Evolutionary conservation across 1,140 invertebrate species (phyloP).

Genomic region (Drepana arcuata): DNA sequence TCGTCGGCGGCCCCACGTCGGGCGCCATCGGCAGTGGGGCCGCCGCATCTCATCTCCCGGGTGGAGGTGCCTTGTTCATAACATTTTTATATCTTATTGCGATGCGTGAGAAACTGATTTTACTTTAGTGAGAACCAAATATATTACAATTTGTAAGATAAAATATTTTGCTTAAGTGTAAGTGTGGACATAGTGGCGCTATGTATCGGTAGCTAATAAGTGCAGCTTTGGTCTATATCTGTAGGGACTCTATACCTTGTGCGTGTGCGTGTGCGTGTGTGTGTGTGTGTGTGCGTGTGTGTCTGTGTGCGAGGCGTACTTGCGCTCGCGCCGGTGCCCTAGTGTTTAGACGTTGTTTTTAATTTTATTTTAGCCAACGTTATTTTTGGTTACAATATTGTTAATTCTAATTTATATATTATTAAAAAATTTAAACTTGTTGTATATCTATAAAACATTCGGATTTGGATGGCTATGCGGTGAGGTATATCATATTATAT

Average conservation of each 20-base stretch:
- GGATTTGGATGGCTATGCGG: no score
- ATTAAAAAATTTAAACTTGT: no score
- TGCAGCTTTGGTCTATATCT: constrained; percentile 2
- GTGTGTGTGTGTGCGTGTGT: background rate
- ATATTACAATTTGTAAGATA: constrained; percentile 37
- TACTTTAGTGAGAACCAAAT: constrained; percentile 60
- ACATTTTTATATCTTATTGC: constrained; percentile 18
- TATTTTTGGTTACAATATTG: no score
- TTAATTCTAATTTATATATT: no score
- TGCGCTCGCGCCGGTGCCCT: no score
- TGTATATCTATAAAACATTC: no score
- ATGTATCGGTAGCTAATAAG: constrained; percentile 11
- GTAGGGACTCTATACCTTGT: background rate
- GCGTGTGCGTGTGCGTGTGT: background rate
- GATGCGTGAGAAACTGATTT: constrained; percentile 11
- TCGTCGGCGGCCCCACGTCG: no score
- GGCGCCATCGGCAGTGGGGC: no score
- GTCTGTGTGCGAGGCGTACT: background rate
- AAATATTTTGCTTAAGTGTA: constrained; percentile 21
- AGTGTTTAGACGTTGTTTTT: background rate
- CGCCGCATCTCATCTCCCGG: no score
- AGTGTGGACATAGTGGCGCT: constrained; percentile 12
- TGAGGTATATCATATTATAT: no score
- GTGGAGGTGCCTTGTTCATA: constrained; percentile 6
- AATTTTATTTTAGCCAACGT: constrained; percentile 14